Percentiles rank a stretch among this genome's conserved stretches.
Conservation (phyloP, 2,888 invertebrate species). For the Amblyjoppa fuscipennis region DNA sequence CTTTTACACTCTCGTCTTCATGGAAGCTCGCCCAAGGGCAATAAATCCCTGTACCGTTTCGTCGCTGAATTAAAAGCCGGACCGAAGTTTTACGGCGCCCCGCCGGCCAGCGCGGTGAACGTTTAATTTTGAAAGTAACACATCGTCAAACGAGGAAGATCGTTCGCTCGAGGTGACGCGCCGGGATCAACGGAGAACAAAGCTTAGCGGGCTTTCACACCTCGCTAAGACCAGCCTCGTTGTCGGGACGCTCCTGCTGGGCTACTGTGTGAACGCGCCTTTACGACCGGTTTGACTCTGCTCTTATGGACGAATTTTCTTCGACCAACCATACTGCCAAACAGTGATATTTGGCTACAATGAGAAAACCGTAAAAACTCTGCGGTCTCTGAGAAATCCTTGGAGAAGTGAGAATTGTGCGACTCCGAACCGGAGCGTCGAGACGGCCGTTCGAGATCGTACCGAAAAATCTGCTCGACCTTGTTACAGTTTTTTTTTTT, state of each 20-base stretch:
- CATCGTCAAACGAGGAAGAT: constrained; percentile 28
- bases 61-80: constrained; percentile 29
- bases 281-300: constrained; percentile 79
- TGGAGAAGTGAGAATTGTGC: constrained; percentile 26
- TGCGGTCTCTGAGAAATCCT: constrained; percentile 54
- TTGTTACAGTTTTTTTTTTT: constrained; percentile 63
- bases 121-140: constrained; percentile 47
- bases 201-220: constrained; percentile 18
- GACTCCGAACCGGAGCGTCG: background rate
- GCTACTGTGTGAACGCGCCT: constrained; percentile 70
- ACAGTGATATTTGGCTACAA: constrained; percentile 21
- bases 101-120: constrained; percentile 6
- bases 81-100: constrained; percentile 37
- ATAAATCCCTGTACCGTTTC: background rate
- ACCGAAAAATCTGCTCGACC: constrained; percentile 5
- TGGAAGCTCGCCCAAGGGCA: background rate
- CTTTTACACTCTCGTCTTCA: background rate
- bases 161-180: constrained; percentile 20
- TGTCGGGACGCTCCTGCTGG: background rate
- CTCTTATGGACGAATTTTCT: constrained; percentile 76
- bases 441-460: background rate
- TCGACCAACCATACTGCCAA: constrained; percentile 28
- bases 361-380: constrained; percentile 56
- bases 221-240: constrained; percentile 14
- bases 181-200: constrained; percentile 1